These are phyloP conservation scores for Drosophila orosa DNA, from an alignment of 1,140 invertebrate species.

Conservation along the genomic window DNA sequence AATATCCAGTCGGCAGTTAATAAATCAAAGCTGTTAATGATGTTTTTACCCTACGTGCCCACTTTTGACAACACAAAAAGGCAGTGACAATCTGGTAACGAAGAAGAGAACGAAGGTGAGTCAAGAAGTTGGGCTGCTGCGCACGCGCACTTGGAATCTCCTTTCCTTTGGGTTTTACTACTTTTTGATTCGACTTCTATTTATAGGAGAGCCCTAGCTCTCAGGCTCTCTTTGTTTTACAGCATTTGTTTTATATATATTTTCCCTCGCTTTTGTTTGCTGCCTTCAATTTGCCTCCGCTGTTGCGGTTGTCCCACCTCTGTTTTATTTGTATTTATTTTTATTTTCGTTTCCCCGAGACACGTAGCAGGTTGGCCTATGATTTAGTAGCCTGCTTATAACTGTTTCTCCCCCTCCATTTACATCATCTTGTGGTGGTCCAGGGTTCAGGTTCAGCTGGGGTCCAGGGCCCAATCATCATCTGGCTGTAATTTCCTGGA, in stretches of 20 bases:
- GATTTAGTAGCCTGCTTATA: slow-evolving; percentile 80
- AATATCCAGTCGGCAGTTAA: slow-evolving; percentile 73
- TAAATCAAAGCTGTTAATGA: slow-evolving; percentile 84
- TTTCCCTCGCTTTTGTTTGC: slow-evolving; percentile 62
- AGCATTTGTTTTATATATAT: slow-evolving; percentile 64
- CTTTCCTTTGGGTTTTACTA: slow-evolving; percentile 56
- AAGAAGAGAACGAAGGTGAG: neutral
- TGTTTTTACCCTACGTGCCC: slow-evolving; percentile 82
- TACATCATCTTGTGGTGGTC: slow-evolving; percentile 62
- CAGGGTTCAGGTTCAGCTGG: slow-evolving; percentile 36
- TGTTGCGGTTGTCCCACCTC: slow-evolving; percentile 35
- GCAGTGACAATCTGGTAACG: slow-evolving; percentile 25
- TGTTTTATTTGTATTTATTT: slow-evolving; percentile 73
- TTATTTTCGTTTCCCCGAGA: slow-evolving; percentile 55
- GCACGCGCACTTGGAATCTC: slow-evolving; percentile 43
- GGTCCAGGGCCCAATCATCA: slow-evolving; percentile 28
- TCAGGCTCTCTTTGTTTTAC: slow-evolving; percentile 50
- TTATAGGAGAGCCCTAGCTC: slow-evolving; percentile 45
- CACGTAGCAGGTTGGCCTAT: slow-evolving; percentile 81
- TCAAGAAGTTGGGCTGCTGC: slow-evolving; percentile 12
- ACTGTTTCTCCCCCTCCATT: slow-evolving; percentile 57
- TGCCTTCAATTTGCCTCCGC: slow-evolving; percentile 73
- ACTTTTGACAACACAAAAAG: slow-evolving; percentile 76
- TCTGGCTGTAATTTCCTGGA: slow-evolving; percentile 78
- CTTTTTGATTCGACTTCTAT: slow-evolving; percentile 70